A percentile compares a stretch with the other conserved stretches of the same genome.
Conservation (phyloP, 2,797 vertebrate species). For the Coilia nasus region DNA sequence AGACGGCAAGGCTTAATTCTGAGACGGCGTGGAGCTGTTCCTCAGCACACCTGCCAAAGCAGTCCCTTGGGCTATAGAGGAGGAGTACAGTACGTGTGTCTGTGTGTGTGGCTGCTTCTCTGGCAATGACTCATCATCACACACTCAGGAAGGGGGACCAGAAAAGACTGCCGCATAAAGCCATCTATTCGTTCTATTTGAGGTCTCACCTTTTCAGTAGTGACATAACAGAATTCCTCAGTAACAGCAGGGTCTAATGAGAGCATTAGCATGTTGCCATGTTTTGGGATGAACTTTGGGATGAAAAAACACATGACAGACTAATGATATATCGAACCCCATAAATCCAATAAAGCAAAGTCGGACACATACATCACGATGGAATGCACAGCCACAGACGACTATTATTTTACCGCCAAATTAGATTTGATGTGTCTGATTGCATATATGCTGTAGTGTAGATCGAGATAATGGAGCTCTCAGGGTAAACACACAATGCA, state of each 20-base stretch:
- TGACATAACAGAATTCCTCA: neutral
- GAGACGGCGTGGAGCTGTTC: neutral
- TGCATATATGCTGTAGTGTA: neutral
- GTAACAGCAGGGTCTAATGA: neutral
- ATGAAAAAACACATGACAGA: neutral
- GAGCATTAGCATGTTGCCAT: neutral
- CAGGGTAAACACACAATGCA: neutral
- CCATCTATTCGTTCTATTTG: neutral
- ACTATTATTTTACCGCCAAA: neutral
- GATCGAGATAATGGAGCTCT: neutral
- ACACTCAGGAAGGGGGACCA: neutral
- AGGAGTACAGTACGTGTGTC: neutral
- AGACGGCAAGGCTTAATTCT: neutral
- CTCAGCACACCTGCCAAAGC: neutral
- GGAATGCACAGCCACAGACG: neutral
- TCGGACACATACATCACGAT: neutral
- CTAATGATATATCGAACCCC: neutral
- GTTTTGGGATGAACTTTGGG: neutral
- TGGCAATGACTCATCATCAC: conserved; percentile 10
- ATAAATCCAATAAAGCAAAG: neutral
- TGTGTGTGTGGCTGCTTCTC: neutral
- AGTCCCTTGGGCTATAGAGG: neutral
- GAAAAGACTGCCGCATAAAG: neutral
- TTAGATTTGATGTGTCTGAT: neutral
- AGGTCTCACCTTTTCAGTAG: neutral